Percentiles rank a stretch among this genome's conserved stretches.
These are phyloP conservation scores for Babyrousa celebensis DNA, from an alignment of 2,797 vertebrate genomes.

Conservation along the genomic window DNA sequence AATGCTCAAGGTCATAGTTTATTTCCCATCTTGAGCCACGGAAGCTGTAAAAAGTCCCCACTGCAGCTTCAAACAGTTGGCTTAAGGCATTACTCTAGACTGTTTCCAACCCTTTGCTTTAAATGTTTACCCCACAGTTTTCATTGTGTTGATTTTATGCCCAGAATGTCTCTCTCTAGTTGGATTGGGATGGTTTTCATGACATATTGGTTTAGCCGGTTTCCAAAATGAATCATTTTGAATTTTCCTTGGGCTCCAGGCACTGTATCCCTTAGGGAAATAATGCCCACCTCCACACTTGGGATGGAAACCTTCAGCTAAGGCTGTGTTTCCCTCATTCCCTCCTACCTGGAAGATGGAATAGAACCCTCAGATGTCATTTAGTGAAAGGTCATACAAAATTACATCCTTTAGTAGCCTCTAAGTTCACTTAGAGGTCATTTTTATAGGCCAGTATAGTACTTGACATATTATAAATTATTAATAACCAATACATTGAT, in stretches of 20 bases:
- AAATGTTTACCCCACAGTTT: slow-evolving; percentile 70
- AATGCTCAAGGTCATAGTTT: slow-evolving; percentile 9
- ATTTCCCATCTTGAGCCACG: slow-evolving; percentile 14
- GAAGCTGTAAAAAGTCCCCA: not conserved
- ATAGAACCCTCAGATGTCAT: not conserved
- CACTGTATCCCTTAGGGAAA: not conserved
- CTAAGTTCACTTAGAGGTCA: not conserved
- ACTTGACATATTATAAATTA: slow-evolving; percentile 36
- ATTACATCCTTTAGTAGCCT: not conserved
- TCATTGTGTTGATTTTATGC: slow-evolving; percentile 36
- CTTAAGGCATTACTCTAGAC: slow-evolving; percentile 1
- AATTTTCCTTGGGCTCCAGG: slow-evolving; percentile 1
- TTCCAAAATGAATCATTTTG: not conserved
- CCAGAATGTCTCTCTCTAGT: slow-evolving; percentile 59
- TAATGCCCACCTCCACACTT: not conserved
- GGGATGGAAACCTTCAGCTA: not conserved
- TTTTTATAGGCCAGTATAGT: not conserved
- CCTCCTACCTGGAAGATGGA: not conserved
- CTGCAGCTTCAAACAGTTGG: slow-evolving; percentile 30
- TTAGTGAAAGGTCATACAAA: not conserved
- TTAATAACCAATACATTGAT: slow-evolving; percentile 15
- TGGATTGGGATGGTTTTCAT: slow-evolving; percentile 25
- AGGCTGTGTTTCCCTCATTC: not conserved
- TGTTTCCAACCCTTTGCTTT: slow-evolving; percentile 41
- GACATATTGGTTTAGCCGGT: slow-evolving; percentile 38